Base-by-base conservation (phyloP, 2,888 invertebrate genomes). In the Apamea epomidion region DNA sequence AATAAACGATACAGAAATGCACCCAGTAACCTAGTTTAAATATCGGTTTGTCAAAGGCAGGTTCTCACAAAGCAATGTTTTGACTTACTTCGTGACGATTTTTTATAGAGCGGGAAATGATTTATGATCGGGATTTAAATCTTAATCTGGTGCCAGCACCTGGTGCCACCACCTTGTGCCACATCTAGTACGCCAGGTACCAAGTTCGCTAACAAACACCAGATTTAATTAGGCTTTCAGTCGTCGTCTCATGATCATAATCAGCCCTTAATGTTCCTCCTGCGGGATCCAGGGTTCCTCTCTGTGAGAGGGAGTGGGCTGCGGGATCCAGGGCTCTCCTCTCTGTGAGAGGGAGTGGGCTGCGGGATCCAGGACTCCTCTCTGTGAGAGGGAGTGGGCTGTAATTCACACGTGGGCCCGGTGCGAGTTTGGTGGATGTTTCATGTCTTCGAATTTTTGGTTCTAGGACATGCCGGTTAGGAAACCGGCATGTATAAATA, bases 11-110 rank as follows among this genome's bases (percentile, higher is more conserved):
- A 62, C 51, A 54, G 42, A 54, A 48, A 29, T 29, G 62, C 54
- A 48, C 69, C 81, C 18, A 58, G 25, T 58, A 62, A 79, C 60
- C 67, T 79, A 32, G 29, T 73, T 79, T 54, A 4, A 70, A 58
- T 48, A 68, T 58, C 18, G 10, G 58, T 64, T 69, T 69, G 51
- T 45, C 16, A 18, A 14, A 74, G 25, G 32, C 7, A 54, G 18
- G 3, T 68, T 32, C n/a, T n/a, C 54, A 54, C 16, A 54, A 45
- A 18, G 10, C 72, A n/a, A 54, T 42, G n/a, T 76, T 8, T 67
- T 42, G n/a, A 67, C 18, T 54, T 58, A 58, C 25, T 58, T n/a
- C n/a, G 58, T n/a, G 5, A 60, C n/a, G n/a, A n/a, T n/a, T n/a
- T n/a, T 58, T 58, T 58, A 58, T n/a, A 25, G 12, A 25, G n/a